These are phyloP conservation scores for Hirudo medicinalis DNA, from an alignment of 1,140 invertebrate species.

Conservation along the genomic window DNA sequence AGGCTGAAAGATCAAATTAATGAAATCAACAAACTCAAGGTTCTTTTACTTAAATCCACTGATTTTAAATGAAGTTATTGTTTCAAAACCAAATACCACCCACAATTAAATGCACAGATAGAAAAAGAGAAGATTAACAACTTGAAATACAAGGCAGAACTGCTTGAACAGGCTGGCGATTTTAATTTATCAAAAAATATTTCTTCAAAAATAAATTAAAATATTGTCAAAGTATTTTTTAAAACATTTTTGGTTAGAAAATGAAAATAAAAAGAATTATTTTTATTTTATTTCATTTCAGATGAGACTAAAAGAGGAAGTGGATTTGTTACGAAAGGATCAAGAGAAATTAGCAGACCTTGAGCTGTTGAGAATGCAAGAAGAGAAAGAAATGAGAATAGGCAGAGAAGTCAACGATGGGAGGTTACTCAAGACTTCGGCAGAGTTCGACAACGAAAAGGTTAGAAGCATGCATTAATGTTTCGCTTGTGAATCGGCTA, in stretches of 20 bases:
- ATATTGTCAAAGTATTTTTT: too few relatives aligned
- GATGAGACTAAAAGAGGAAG: constrained; percentile 8
- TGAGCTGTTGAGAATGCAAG: background rate
- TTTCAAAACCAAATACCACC: background rate
- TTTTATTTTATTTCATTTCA: background rate
- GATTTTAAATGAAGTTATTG: background rate
- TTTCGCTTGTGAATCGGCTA: too few relatives aligned
- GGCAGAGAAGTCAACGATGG: background rate
- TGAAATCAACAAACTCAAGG: background rate
- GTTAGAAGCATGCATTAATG: too few relatives aligned
- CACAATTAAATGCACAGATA: background rate
- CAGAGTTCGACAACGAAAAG: too few relatives aligned
- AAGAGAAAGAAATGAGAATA: background rate
- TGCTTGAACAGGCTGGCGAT: background rate
- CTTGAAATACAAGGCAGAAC: constrained; percentile 1
- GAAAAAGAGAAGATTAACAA: background rate
- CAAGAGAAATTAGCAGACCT: background rate
- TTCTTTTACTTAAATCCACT: background rate
- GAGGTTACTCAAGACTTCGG: too few relatives aligned
- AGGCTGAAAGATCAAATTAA: background rate
- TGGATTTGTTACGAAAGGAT: background rate
- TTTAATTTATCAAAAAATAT: background rate
- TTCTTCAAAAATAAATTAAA: background rate
- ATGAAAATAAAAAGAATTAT: background rate
- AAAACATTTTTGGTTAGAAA: background rate